Evolutionary conservation across 2,888 invertebrate genomes (phyloP).

Genomic region (Drosophila vallismaia): DNA sequence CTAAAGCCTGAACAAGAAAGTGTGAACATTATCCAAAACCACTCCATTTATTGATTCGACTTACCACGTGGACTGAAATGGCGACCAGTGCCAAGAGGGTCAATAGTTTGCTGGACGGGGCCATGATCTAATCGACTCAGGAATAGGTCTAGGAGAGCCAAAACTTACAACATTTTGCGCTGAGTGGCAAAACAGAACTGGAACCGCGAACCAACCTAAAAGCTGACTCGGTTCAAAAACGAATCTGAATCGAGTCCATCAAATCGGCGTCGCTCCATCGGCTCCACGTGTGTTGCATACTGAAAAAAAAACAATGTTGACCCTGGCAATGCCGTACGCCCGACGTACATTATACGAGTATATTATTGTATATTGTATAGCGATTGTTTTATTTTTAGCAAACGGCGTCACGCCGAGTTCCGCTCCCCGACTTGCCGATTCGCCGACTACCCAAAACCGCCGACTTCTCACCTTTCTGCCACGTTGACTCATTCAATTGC

Average conservation of each 20-base stretch:
- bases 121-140: conserved; percentile 13
- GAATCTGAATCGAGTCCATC: conserved; percentile 21
- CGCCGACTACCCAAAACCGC: background rate
- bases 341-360: background rate
- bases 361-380: background rate
- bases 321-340: conserved; percentile 31
- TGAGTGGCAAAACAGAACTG: conserved; percentile 61
- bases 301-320: conserved; percentile 31
- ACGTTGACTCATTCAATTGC: conserved; percentile 53
- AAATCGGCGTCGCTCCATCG: conserved; percentile 3
- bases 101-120: conserved; percentile 6
- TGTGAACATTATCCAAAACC: background rate
- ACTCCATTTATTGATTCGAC: conserved; percentile 1
- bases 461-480: conserved; percentile 2
- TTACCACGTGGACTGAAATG: conserved; percentile 43
- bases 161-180: conserved; percentile 65
- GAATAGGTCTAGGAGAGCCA: background rate
- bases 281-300: conserved; percentile 66
- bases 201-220: conserved; percentile 21
- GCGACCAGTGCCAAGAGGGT: conserved; percentile 17
- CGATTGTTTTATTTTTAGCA: conserved; percentile 62
- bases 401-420: conserved; percentile 44
- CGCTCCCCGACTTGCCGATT: too few relatives aligned
- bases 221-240: conserved; percentile 6
- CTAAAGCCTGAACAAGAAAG: conserved; percentile 25